These are phyloP conservation scores for Strongylocentrotus purpuratus DNA, from an alignment of 35 echinoderm and acorn worm species.

Conservation along the genomic window DNA sequence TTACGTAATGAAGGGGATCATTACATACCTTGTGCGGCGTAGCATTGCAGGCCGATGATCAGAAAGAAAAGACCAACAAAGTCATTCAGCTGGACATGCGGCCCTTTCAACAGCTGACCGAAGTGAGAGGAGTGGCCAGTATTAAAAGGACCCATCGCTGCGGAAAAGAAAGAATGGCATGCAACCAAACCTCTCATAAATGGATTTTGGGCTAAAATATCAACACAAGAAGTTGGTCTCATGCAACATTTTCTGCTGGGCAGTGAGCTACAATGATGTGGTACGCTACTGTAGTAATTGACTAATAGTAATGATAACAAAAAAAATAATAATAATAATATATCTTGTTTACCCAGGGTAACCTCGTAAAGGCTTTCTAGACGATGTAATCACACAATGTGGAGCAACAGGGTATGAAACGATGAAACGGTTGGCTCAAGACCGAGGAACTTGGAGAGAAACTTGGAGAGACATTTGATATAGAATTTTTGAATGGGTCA, in stretches of 20 bases:
- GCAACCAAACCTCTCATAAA: neutral
- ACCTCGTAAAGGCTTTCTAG: no score
- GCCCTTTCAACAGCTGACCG: neutral
- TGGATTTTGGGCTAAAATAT: neutral
- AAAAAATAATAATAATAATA: no score
- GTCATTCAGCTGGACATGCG: neutral
- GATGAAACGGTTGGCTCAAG: no score
- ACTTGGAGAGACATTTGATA: no score
- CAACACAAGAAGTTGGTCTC: neutral
- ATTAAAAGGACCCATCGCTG: neutral
- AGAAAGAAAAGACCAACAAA: neutral
- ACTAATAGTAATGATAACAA: no score
- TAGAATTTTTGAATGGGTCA: no score
- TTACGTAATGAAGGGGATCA: neutral
- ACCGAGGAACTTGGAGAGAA: no score
- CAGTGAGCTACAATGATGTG: neutral
- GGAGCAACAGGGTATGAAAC: no score
- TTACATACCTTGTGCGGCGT: neutral
- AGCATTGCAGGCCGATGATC: neutral
- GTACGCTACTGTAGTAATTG: no score
- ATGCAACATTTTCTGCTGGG: neutral
- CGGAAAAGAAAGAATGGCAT: neutral
- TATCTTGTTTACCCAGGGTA: no score
- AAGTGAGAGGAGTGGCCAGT: neutral
- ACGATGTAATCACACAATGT: no score